phyloP scores from a whole-genome alignment of 2,113 vertebrate species.

The Myodes glareolus region DNA sequence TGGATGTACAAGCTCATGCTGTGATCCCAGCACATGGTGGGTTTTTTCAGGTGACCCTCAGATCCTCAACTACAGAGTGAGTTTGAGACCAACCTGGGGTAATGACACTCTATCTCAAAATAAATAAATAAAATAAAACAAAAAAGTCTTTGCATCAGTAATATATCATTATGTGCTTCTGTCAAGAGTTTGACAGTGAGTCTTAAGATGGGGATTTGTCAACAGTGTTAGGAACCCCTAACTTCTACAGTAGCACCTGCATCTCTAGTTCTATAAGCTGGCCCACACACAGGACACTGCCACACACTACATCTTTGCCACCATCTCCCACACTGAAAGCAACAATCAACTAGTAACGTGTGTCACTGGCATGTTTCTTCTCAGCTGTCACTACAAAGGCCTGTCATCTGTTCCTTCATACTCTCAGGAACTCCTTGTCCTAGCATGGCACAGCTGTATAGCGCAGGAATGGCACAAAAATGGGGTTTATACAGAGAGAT shows the following conservation, averaged over 20 bases:
- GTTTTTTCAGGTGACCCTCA: not conserved
- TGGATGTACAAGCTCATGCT: not conserved
- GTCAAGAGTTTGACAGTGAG: not conserved
- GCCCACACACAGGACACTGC: not conserved
- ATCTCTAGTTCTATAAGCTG: not conserved
- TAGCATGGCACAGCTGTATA: not conserved
- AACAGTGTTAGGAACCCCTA: not conserved
- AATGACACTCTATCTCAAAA: not conserved
- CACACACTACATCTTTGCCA: not conserved
- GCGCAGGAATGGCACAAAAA: not conserved
- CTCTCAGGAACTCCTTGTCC: not conserved
- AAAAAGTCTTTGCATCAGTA: not conserved
- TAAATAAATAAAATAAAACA: not conserved
- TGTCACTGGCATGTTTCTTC: not conserved
- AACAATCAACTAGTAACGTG: rapidly evolving
- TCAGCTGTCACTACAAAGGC: not conserved
- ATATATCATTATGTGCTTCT: not conserved
- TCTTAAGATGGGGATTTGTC: not conserved
- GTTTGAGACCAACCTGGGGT: not conserved
- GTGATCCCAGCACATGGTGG: not conserved
- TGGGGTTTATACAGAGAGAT: no score
- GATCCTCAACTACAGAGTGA: not conserved
- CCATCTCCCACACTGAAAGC: not conserved
- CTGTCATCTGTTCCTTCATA: not conserved
- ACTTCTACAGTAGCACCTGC: not conserved